These are phyloP conservation scores for Hirtodrosophila confusa DNA, from an alignment of 2,888 invertebrate genomes.

Conservation along the genomic window DNA sequence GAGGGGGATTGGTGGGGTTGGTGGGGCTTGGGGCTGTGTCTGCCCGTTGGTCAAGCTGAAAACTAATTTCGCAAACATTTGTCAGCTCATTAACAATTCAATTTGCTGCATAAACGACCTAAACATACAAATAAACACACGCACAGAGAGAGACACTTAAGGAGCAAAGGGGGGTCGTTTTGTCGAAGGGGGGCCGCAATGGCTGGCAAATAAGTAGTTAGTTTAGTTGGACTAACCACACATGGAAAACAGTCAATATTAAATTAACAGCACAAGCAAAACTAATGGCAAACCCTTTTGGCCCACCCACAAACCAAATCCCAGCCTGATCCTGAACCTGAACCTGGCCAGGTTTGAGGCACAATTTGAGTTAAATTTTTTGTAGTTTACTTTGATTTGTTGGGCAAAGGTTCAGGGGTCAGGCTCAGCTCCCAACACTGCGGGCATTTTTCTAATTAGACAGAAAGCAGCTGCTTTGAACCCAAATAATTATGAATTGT, in stretches of 20 bases:
- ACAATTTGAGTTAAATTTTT: conserved; percentile 21
- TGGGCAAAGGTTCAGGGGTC: conserved; percentile 18
- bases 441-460: conserved; percentile 74
- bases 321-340: neutral
- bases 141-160: neutral
- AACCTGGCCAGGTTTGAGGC: neutral
- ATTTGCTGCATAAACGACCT: conserved; percentile 76
- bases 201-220: conserved; percentile 41
- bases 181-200: conserved; percentile 15
- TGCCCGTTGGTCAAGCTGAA: conserved; percentile 20
- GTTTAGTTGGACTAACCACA: conserved; percentile 47
- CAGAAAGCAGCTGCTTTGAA: conserved; percentile 61
- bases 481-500: conserved; percentile 67
- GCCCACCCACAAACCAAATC: neutral
- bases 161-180: neutral
- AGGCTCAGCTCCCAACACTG: conserved; percentile 36
- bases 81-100: conserved; percentile 78
- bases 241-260: conserved; percentile 63
- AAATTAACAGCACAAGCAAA: conserved; percentile 63
- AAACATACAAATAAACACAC: conserved; percentile 61
- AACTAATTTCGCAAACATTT: conserved; percentile 73
- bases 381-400: conserved; percentile 63
- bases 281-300: conserved; percentile 59
- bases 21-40: neutral
- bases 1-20: neutral